Percentiles rank a stretch among this genome's conserved stretches.
These are phyloP conservation scores for Aradus depressus DNA, from an alignment of 2,888 invertebrate species.

Conservation along the genomic window DNA sequence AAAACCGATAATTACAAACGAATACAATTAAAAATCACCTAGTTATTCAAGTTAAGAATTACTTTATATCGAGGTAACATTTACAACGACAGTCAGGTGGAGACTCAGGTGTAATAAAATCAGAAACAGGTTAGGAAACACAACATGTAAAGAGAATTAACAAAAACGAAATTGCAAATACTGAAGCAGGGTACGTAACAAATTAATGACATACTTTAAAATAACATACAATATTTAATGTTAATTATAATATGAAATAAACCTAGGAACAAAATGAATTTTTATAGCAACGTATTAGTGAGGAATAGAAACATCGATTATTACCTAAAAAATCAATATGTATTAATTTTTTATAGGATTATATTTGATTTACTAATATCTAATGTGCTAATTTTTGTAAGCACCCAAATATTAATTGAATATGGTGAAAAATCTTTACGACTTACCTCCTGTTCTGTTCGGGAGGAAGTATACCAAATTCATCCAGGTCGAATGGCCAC, in stretches of 20 bases:
- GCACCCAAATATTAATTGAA: too few relatives aligned
- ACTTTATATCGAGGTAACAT: conserved; percentile 2
- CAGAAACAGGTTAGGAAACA: conserved; percentile 18
- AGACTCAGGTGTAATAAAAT: conserved; percentile 19
- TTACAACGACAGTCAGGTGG: conserved; percentile 14
- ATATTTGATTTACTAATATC: background rate
- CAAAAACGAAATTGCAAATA: too few relatives aligned
- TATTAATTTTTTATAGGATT: background rate
- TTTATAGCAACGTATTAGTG: too few relatives aligned
- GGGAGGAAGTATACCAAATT: conserved; percentile 75
- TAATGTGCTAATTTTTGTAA: too few relatives aligned
- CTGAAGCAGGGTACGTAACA: background rate
- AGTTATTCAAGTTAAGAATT: background rate
- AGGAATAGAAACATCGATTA: too few relatives aligned
- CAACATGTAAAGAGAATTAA: background rate
- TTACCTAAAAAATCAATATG: too few relatives aligned
- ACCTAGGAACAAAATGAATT: background rate
- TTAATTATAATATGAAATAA: background rate
- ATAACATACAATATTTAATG: background rate
- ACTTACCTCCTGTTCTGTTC: conserved; percentile 72
- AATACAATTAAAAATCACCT: background rate
- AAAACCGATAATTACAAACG: background rate
- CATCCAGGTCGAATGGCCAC: conserved; percentile 54
- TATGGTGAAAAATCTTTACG: conserved; percentile 31
- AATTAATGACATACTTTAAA: background rate